Conservation (phyloP, 2,888 invertebrate genomes). For the Cartodere bifasciata region DNA sequence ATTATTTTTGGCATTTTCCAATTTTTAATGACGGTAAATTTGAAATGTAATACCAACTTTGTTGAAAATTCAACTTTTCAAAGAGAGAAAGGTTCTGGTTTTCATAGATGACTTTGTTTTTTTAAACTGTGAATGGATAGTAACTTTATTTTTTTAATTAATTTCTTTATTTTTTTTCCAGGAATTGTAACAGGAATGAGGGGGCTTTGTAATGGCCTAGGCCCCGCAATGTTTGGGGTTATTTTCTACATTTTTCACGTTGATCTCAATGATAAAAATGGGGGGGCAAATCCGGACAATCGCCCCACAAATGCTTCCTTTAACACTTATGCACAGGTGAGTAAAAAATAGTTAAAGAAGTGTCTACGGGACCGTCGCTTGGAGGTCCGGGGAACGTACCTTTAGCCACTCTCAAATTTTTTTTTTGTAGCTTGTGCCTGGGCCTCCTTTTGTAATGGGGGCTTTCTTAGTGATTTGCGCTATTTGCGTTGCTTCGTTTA, state of each 20-base stretch:
- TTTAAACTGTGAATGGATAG: no score
- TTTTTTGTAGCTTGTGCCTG: conserved; percentile 66
- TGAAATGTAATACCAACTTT: no score
- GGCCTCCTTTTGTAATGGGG: conserved; percentile 97
- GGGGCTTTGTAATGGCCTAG: conserved; percentile 94
- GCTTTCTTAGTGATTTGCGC: conserved; percentile 94
- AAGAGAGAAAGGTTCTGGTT: no score
- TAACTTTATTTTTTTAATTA: no score
- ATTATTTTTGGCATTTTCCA: no score
- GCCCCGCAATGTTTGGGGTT: conserved; percentile 96
- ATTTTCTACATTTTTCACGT: conserved; percentile 98
- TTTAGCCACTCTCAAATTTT: no score
- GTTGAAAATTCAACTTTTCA: no score
- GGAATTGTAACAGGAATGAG: conserved; percentile 99
- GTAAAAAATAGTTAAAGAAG: conserved; percentile 1
- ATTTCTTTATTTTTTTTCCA: conserved; percentile 18
- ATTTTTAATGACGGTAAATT: no score
- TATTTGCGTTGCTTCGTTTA: conserved; percentile 80
- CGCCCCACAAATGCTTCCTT: conserved; percentile 39
- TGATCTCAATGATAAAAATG: conserved; percentile 84
- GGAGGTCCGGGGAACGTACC: no score
- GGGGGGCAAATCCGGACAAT: conserved; percentile 39
- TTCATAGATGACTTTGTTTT: no score
- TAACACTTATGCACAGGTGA: conserved; percentile 42
- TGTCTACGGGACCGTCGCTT: no score